Evolutionary conservation across 2,113 vertebrate species (phyloP), one percentile per base, ranked within the genome.

Genomic region (Colinus virginianus): DNA sequence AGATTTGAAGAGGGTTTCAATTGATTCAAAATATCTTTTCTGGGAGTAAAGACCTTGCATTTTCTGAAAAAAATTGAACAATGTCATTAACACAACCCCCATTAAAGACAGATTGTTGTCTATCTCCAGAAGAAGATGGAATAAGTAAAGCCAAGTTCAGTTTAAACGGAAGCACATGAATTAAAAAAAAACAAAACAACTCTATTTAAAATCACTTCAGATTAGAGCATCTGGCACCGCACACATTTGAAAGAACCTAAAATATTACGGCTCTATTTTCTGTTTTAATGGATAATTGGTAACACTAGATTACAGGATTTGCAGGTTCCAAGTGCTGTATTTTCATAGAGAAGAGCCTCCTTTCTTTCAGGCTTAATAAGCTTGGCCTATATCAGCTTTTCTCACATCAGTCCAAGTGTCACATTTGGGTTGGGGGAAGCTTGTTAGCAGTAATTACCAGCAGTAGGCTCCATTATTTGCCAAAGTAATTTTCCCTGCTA

Each of bases 371-470:
- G 48, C 94, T 97, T 97, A 98, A 98, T 98, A 97, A 97, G 97
- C 97, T 97, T 98, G 97, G 96, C 96, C 97, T 95, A 94, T 97
- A 97, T 96, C 97, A 97, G 97, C 94, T 97, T 98, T 98, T 98
- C 97, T 98, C 97, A 97, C 97, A 97, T 97, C 96, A 97, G 95
- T 96, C 96, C 95, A 96, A 97, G 97, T 98, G 97, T 98, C 96
- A 97, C 97, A 97, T 97, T 96, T 96, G 90, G 96, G 96, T 97
- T 97, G 96, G 97, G 96, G 95, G 97, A 98, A 97, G 96, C 98
- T 98, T 97, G 97, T 98, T 97, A 98, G 97, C 96, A 96, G 98
- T 99, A 98, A 99, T 99, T 98, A 98, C 98, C 98, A 98, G 98
- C 98, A 97, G 97, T 97, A 96, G 97, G 97, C 97, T 98, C 98